A percentile compares a stretch with the other conserved stretches of the same genome.
Conservation (phyloP, 2,888 invertebrate species). For the Eurytoma californica region DNA sequence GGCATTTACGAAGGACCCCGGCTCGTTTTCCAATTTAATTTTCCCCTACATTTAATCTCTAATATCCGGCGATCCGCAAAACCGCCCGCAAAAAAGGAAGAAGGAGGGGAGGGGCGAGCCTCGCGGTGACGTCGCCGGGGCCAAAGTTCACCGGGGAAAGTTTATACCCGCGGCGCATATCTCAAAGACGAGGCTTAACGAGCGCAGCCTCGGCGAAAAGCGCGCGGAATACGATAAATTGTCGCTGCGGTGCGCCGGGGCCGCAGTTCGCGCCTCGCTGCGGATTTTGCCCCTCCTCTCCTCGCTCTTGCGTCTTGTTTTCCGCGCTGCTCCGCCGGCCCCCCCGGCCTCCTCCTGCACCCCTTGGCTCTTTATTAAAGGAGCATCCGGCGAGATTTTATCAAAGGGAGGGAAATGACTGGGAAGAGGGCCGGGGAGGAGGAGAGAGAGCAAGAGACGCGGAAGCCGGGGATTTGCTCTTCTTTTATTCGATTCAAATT, state of each 20-base stretch:
- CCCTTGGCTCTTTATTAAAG: slow-evolving; percentile 42
- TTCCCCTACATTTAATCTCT: too few species aligned
- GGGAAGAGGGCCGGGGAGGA: not conserved
- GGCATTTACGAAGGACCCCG: too few species aligned
- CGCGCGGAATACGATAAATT: slow-evolving; percentile 50
- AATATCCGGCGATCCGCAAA: too few species aligned
- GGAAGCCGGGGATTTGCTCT: slow-evolving; percentile 21
- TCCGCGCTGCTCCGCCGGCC: not conserved
- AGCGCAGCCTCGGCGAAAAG: slow-evolving; percentile 38
- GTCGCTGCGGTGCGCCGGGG: slow-evolving; percentile 39
- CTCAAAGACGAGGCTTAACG: too few species aligned
- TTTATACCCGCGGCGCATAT: too few species aligned
- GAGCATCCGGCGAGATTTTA: slow-evolving; percentile 37
- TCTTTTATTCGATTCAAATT: slow-evolving; percentile 38
- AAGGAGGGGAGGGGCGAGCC: too few species aligned
- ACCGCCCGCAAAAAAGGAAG: too few species aligned
- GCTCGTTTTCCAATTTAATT: too few species aligned
- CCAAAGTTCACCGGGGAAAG: too few species aligned
- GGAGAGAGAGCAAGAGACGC: not conserved
- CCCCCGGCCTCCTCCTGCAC: too few species aligned
- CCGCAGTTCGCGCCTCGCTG: slow-evolving; percentile 48
- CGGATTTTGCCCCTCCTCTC: slow-evolving; percentile 39
- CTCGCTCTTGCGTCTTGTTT: not conserved
- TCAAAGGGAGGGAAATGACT: slow-evolving; percentile 40
- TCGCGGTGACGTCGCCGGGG: too few species aligned